Percentiles rank a stretch among this genome's conserved stretches.
phyloP scores from a whole-genome alignment of 2,888 invertebrate genomes.

The Iselma pallidipennis region DNA sequence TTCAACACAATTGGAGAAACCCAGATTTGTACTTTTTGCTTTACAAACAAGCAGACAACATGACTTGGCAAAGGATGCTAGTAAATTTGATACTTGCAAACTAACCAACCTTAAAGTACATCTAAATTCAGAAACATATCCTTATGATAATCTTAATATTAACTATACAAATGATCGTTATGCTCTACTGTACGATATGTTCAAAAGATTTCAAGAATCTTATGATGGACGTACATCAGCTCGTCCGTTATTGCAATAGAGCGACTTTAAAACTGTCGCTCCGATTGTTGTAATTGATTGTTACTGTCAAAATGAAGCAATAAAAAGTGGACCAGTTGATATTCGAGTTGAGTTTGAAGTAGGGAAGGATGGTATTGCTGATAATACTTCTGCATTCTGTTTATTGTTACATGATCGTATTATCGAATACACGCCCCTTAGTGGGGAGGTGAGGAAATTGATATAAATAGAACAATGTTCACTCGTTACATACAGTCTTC shows the following conservation, averaged over 20 bases:
- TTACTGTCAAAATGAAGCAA: slow-evolving; percentile 31
- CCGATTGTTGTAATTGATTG: slow-evolving; percentile 36
- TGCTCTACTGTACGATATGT: slow-evolving; percentile 34
- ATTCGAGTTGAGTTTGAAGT: slow-evolving; percentile 36
- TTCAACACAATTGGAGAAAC: slow-evolving; percentile 42
- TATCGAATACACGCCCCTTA: slow-evolving; percentile 33
- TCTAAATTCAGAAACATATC: slow-evolving; percentile 46
- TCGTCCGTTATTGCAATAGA: slow-evolving; percentile 29
- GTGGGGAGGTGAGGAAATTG: slow-evolving; percentile 30
- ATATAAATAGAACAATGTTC: too few relatives aligned
- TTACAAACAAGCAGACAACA: slow-evolving; percentile 47
- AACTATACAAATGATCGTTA: slow-evolving; percentile 32
- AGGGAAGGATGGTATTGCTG: slow-evolving; percentile 25
- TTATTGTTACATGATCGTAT: slow-evolving; percentile 30
- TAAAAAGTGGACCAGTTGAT: slow-evolving; percentile 35
- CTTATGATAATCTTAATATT: slow-evolving; percentile 43
- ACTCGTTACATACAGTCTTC: too few relatives aligned
- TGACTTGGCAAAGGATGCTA: slow-evolving; percentile 27
- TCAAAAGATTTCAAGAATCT: slow-evolving; percentile 30
- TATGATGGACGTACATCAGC: slow-evolving; percentile 47
- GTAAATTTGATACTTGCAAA: slow-evolving; percentile 36
- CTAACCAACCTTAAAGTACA: slow-evolving; percentile 44
- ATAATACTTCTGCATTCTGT: slow-evolving; percentile 34
- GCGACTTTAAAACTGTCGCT: slow-evolving; percentile 30
- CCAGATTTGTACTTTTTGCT: slow-evolving; percentile 46